Conservation (phyloP, 1,140 invertebrate genomes). For the Adoxophyes honmai region DNA sequence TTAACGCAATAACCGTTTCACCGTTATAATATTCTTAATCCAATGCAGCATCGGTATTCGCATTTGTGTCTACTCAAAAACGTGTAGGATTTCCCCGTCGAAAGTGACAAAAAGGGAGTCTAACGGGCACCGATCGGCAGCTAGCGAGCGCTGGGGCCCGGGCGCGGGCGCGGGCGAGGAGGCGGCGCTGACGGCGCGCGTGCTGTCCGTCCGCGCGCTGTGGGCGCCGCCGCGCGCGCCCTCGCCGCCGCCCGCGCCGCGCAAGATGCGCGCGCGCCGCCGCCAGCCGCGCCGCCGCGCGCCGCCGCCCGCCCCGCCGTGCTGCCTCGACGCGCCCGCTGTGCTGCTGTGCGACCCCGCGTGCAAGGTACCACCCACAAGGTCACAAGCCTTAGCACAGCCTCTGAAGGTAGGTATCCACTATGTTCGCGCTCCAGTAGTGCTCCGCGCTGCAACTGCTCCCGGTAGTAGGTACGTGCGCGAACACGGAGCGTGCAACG, state of each 20-base stretch:
- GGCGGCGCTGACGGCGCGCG: constrained; percentile 49
- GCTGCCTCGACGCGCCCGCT: constrained; percentile 41
- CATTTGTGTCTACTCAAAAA: too few relatives aligned
- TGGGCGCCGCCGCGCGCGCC: constrained; percentile 35
- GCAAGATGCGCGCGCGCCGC: constrained; percentile 19
- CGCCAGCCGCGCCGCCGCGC: constrained; percentile 44
- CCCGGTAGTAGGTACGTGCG: too few relatives aligned
- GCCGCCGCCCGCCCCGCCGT: constrained; percentile 55
- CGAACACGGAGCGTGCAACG: too few relatives aligned
- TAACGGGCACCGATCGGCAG: constrained; percentile 68
- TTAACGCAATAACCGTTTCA: too few relatives aligned
- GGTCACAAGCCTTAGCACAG: too few relatives aligned
- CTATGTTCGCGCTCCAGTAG: too few relatives aligned
- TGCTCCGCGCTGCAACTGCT: too few relatives aligned
- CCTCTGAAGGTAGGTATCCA: too few relatives aligned
- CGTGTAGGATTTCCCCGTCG: too few relatives aligned
- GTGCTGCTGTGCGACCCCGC: constrained; percentile 58
- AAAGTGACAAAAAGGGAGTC: too few relatives aligned
- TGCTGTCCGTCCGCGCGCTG: constrained; percentile 46
- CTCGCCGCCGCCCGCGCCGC: constrained; percentile 15
- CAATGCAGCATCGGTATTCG: too few relatives aligned
- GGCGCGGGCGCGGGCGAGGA: constrained; percentile 47
- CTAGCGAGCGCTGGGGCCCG: constrained; percentile 69
- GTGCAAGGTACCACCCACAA: constrained; percentile 46
- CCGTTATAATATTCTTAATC: too few relatives aligned